Evolutionary conservation across 2,888 invertebrate species (phyloP).

Genomic region (Monochamus alternatus): DNA sequence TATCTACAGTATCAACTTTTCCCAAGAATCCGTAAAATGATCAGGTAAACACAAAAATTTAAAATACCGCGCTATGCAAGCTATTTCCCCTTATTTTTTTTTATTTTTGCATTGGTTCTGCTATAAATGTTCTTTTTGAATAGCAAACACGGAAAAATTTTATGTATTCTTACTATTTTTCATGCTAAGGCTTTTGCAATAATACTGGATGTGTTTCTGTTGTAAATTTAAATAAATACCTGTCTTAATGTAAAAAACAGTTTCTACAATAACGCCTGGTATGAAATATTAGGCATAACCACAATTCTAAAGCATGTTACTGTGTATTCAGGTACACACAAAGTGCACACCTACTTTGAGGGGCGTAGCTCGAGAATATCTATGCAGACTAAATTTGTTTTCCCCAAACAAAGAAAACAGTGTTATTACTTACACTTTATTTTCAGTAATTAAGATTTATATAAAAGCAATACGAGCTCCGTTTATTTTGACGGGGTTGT

Average conservation of each 20-base stretch:
- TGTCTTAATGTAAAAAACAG: neutral
- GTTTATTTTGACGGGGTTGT: neutral
- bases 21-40: slow-evolving; percentile 53
- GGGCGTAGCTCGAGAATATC: neutral
- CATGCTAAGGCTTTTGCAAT: neutral
- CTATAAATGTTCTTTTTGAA: slow-evolving; percentile 16
- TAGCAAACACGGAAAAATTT: neutral
- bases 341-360: neutral
- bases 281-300: neutral
- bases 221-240: too few relatives aligned
- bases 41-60: slow-evolving; percentile 53
- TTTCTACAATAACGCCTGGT: neutral
- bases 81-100: slow-evolving; percentile 2
- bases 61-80: slow-evolving; percentile 27
- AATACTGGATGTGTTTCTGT: neutral
- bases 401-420: neutral
- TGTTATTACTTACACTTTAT: neutral
- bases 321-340: neutral
- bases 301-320: neutral
- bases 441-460: neutral
- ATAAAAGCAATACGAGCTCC: neutral
- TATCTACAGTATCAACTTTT: slow-evolving; percentile 48
- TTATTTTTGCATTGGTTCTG: slow-evolving; percentile 15
- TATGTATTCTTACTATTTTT: neutral
- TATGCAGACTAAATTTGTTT: neutral